phyloP scores from a whole-genome alignment of 2,888 invertebrate genomes.

The Prenolepis imparis region DNA sequence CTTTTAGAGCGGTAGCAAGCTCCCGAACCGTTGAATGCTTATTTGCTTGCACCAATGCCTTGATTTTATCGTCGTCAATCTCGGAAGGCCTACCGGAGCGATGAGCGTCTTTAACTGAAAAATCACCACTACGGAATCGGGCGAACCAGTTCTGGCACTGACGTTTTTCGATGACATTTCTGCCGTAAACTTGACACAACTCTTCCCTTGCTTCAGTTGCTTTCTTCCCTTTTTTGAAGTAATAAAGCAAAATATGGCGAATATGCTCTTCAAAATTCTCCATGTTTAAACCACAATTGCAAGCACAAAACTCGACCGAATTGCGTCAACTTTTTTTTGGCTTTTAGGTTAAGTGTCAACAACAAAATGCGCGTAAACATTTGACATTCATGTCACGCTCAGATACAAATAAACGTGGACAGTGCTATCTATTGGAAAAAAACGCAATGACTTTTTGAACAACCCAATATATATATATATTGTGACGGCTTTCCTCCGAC shows the following conservation, averaged over 20 bases:
- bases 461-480: too few species aligned
- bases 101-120: too few species aligned
- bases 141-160: conserved; percentile 1
- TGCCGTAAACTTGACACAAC: not conserved
- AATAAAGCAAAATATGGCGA: not conserved
- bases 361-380: not conserved
- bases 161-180: not conserved
- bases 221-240: not conserved
- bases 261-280: not conserved
- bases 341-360: conserved; percentile 4
- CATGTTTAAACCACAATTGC: not conserved
- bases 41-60: conserved; percentile 3
- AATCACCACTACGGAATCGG: not conserved
- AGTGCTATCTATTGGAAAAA: not conserved
- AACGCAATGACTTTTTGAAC: too few species aligned
- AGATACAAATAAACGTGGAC: not conserved
- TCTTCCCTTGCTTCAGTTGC: conserved; percentile 7
- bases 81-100: not conserved
- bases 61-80: conserved; percentile 1
- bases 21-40: conserved; percentile 9
- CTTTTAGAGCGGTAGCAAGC: conserved; percentile 7
- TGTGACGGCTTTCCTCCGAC: too few species aligned
- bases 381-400: not conserved
- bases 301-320: not conserved
- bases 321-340: conserved; percentile 3